These are phyloP conservation scores for Saccopteryx bilineata DNA, from an alignment of 2,113 vertebrate genomes.

Conservation along the genomic window DNA sequence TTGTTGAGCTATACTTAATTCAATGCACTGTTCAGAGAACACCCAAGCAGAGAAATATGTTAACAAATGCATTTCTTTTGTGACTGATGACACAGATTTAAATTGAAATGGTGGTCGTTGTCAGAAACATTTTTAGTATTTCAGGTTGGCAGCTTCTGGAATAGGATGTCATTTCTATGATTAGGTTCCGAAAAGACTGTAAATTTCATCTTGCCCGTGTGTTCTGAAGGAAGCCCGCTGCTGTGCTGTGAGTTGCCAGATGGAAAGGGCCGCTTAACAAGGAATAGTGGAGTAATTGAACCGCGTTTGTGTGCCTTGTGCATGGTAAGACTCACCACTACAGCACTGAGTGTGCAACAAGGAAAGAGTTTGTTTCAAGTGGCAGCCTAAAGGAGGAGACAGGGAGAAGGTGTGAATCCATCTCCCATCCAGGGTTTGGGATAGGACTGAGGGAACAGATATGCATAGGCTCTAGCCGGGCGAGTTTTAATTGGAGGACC, in stretches of 20 bases:
- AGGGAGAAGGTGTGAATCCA: background rate
- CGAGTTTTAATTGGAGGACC: background rate
- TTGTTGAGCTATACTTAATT: background rate
- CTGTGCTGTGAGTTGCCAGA: rapidly evolving
- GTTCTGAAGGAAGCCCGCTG: background rate
- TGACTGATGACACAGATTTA: conserved; percentile 16
- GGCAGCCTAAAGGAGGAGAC: background rate
- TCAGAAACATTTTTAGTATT: background rate
- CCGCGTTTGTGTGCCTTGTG: background rate
- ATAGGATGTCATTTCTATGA: background rate
- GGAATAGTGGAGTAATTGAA: background rate
- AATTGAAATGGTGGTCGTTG: background rate
- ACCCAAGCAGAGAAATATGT: background rate
- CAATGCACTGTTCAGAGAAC: background rate
- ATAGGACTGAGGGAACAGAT: background rate
- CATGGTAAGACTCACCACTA: background rate
- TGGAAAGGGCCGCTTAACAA: background rate
- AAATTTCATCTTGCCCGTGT: background rate
- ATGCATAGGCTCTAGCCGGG: background rate
- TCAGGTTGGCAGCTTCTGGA: background rate
- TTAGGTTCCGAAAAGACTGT: background rate
- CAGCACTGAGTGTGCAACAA: background rate
- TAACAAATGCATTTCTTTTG: background rate
- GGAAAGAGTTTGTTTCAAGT: background rate
- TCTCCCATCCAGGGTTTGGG: background rate